phyloP scores from a whole-genome alignment of 2,797 vertebrate genomes.

The Micrastur ruficollis region DNA sequence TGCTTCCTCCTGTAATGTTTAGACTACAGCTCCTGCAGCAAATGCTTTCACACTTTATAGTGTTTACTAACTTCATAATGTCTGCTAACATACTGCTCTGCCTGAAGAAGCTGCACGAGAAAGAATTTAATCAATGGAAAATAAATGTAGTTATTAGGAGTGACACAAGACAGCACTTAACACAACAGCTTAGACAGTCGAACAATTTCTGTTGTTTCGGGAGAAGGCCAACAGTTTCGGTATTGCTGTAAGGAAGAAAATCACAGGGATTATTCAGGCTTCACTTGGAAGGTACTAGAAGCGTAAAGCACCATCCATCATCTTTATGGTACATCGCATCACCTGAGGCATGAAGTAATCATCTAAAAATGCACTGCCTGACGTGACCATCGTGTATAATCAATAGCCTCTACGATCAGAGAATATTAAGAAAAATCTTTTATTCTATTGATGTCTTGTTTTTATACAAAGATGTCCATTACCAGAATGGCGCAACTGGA shows the following conservation, averaged over 20 bases:
- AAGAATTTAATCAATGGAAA: constrained; percentile 12
- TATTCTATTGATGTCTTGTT: background rate
- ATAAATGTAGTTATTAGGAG: constrained; percentile 11
- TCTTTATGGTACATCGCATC: constrained; percentile 30
- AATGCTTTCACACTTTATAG: constrained; percentile 69
- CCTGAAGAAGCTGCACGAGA: constrained; percentile 5
- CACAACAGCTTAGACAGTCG: background rate
- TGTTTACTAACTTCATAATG: constrained; percentile 66
- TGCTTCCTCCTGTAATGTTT: constrained; percentile 67
- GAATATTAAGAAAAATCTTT: constrained; percentile 27
- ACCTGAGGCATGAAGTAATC: constrained; percentile 64
- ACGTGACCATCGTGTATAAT: background rate
- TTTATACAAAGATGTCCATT: background rate
- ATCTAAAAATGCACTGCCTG: constrained; percentile 55
- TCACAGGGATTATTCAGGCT: background rate
- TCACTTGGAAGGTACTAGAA: constrained; percentile 27
- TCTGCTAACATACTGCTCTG: constrained; percentile 52
- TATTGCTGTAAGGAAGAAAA: background rate
- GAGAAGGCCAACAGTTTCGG: background rate
- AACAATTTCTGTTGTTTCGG: background rate
- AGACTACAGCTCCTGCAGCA: constrained; percentile 68
- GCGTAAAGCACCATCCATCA: constrained; percentile 35
- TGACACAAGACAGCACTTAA: background rate
- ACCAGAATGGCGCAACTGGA: background rate
- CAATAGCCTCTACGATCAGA: background rate